A percentile compares a stretch with the other conserved stretches of the same genome.
phyloP scores from a whole-genome alignment of 1,140 invertebrate species.

The Hyles euphorbiae region DNA sequence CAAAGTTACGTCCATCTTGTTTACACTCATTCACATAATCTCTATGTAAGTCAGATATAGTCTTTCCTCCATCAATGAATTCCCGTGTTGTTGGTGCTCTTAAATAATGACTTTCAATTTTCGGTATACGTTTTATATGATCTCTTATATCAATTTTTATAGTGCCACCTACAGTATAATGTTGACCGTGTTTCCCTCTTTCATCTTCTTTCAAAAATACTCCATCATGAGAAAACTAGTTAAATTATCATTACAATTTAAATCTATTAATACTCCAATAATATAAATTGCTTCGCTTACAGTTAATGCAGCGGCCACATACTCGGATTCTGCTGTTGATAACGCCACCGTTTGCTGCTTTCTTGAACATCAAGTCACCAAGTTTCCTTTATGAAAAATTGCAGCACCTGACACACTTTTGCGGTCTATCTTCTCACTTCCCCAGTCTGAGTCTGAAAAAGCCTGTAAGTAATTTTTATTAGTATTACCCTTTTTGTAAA shows the following conservation, averaged over 20 bases:
- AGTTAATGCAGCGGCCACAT: conserved; percentile 37
- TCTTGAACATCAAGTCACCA: conserved; percentile 15
- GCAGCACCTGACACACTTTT: conserved; percentile 22
- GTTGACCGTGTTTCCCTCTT: too few relatives aligned
- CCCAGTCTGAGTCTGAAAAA: conserved; percentile 27
- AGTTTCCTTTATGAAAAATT: conserved; percentile 14
- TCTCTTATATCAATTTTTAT: too few relatives aligned
- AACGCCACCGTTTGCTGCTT: conserved; percentile 28
- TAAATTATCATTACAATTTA: not conserved
- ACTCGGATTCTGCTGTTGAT: conserved; percentile 59
- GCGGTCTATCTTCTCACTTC: conserved; percentile 10
- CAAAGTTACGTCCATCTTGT: too few relatives aligned
- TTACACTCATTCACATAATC: too few relatives aligned
- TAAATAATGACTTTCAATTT: too few relatives aligned
- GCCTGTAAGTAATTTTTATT: not conserved
- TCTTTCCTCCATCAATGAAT: too few relatives aligned
- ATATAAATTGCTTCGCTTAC: conserved; percentile 37
- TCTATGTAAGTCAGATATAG: too few relatives aligned
- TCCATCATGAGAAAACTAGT: too few relatives aligned
- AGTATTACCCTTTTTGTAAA: not conserved
- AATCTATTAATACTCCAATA: conserved; percentile 39
- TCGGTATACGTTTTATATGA: too few relatives aligned
- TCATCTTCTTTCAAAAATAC: too few relatives aligned
- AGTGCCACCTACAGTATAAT: too few relatives aligned
- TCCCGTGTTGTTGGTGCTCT: too few relatives aligned